Percentiles rank a stretch among this genome's conserved stretches.
phyloP scores from a whole-genome alignment of 2,797 vertebrate species.

The Setipinna tenuifilis region DNA sequence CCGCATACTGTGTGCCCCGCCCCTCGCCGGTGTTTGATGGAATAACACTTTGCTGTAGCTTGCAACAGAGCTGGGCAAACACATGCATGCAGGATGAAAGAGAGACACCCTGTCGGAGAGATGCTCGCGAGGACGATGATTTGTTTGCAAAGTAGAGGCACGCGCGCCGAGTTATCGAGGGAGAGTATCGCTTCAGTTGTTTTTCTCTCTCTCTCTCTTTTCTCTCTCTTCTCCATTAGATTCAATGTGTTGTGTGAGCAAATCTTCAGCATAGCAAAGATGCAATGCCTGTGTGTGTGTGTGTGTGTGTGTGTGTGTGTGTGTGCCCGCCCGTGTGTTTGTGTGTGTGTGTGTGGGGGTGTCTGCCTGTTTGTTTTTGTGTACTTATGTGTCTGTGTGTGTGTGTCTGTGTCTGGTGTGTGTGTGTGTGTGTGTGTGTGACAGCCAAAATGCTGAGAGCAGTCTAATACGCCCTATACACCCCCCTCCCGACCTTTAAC shows the following conservation, averaged over 20 bases:
- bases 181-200: too few relatives aligned
- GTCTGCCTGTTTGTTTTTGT: too few relatives aligned
- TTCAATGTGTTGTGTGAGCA: neutral
- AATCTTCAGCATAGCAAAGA: neutral
- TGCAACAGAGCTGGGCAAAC: neutral
- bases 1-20: neutral
- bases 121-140: neutral
- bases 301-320: too few relatives aligned
- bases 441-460: neutral
- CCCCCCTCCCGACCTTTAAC: neutral
- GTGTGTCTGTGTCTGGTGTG: too few relatives aligned
- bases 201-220: neutral
- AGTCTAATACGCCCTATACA: neutral
- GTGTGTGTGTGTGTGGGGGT: too few relatives aligned
- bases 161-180: neutral
- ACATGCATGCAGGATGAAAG: neutral
- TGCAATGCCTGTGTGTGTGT: too few relatives aligned
- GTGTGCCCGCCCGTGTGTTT: too few relatives aligned
- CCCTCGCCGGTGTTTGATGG: neutral
- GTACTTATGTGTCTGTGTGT: too few relatives aligned
- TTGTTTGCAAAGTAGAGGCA: neutral
- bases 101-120: neutral
- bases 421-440: too few relatives aligned
- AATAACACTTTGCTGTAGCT: conserved; percentile 17
- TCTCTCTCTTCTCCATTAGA: neutral